Evolutionary conservation across 2,888 invertebrate genomes (phyloP).

Genomic region (Pristionchus maxplancki): DNA sequence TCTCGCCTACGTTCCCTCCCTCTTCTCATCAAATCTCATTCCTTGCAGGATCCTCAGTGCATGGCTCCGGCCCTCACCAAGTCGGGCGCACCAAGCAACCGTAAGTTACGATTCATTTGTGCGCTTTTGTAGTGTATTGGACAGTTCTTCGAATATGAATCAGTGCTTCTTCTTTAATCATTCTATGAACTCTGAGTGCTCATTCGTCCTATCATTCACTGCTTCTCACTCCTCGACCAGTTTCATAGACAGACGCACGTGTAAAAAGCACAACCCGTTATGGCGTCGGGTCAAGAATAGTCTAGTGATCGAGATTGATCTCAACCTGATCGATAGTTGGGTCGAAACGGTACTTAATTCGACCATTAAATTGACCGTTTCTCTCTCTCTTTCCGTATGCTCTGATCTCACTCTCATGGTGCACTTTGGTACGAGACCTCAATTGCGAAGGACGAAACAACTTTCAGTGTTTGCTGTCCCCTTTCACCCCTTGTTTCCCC

Average conservation of each 20-base stretch:
- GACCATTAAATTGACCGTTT: neutral
- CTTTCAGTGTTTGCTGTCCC: constrained; percentile 10
- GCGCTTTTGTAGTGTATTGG: too few species aligned
- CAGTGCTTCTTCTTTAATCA: neutral
- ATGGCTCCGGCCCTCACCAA: constrained; percentile 49
- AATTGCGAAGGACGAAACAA: neutral
- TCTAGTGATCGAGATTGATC: neutral
- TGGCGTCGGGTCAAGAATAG: neutral
- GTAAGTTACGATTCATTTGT: neutral
- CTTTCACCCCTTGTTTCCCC: constrained; percentile 2
- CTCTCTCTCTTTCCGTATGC: neutral
- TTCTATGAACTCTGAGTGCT: neutral
- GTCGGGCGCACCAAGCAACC: constrained; percentile 48
- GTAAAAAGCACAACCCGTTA: neutral
- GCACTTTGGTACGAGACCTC: constrained; percentile 32
- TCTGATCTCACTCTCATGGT: neutral
- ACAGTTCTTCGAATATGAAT: too few species aligned
- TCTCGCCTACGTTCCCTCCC: neutral
- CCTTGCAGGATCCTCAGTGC: neutral
- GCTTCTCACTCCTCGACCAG: neutral
- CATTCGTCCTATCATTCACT: neutral
- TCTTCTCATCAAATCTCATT: neutral
- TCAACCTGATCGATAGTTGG: neutral
- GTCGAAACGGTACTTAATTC: neutral
- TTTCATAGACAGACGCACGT: neutral